Conservation (phyloP, 53 echinoderm and acorn worm species). For the Astropecten irregularis region DNA sequence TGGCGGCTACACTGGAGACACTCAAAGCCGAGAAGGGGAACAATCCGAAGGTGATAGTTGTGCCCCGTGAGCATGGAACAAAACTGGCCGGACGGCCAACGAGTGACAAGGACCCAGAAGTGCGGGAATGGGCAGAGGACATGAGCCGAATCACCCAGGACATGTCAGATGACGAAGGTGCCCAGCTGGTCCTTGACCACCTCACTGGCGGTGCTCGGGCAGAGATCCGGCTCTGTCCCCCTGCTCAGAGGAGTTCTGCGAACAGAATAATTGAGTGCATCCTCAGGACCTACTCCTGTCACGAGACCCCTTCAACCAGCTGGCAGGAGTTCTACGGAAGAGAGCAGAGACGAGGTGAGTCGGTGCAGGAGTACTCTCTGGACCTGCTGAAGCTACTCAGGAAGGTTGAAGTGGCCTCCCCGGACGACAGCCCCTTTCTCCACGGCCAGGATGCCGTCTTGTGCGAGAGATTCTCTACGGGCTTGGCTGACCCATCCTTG, state of each 20-base stretch:
- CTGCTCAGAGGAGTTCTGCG: too few relatives aligned
- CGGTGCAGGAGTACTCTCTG: not conserved
- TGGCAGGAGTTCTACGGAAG: conserved; percentile 4
- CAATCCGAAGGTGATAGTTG: not conserved
- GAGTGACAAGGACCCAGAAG: not conserved
- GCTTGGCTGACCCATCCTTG: too few relatives aligned
- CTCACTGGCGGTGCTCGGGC: too few relatives aligned
- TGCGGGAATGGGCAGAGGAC: not conserved
- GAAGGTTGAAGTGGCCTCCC: conserved; percentile 2
- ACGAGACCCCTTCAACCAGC: too few relatives aligned
- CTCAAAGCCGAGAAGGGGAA: too few relatives aligned
- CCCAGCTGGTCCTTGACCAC: too few relatives aligned
- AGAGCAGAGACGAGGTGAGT: not conserved
- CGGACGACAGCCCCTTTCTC: too few relatives aligned
- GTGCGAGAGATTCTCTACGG: not conserved
- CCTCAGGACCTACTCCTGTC: too few relatives aligned
- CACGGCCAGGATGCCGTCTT: conserved; percentile 12
- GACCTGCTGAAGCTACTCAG: not conserved
- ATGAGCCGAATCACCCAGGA: not conserved
- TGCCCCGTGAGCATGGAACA: not conserved
- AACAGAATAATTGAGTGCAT: not conserved
- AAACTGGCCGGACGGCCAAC: not conserved
- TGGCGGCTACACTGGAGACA: too few relatives aligned
- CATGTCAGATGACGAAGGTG: too few relatives aligned
- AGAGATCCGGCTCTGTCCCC: too few relatives aligned